These are phyloP conservation scores for Bombycilla garrulus DNA, from an alignment of 2,113 vertebrate genomes.

Conservation along the genomic window DNA sequence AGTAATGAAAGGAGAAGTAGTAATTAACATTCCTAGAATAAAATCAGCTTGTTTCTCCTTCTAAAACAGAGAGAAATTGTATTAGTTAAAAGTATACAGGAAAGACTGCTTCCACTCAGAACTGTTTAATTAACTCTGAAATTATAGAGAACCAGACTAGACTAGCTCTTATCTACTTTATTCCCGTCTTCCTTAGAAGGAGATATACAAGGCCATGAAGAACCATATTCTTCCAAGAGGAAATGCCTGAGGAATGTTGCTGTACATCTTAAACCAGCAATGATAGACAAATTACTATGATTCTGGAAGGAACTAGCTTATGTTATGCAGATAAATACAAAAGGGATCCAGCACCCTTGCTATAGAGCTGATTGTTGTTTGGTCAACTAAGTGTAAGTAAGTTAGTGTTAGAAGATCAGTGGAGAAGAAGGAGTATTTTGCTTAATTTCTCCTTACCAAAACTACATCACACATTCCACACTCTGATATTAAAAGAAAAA, in stretches of 20 bases:
- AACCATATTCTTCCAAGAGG: background rate
- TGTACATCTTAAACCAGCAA: background rate
- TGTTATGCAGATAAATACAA: background rate
- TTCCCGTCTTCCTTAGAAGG: background rate
- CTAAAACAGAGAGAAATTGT: background rate
- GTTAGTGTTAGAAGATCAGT: background rate
- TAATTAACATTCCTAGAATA: background rate
- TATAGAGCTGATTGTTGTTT: background rate
- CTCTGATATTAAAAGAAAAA: too few species aligned
- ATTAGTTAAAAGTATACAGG: background rate
- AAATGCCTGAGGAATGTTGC: background rate
- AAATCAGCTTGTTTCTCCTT: background rate
- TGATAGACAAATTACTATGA: background rate
- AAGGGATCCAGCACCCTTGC: background rate
- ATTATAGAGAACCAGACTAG: background rate
- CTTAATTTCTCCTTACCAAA: background rate
- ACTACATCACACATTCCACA: background rate
- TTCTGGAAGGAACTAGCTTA: background rate
- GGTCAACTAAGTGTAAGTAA: background rate
- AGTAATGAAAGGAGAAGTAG: background rate
- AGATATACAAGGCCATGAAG: background rate
- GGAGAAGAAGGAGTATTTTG: background rate
- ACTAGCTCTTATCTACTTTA: background rate
- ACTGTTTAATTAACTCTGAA: background rate
- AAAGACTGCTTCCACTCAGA: background rate